These are phyloP conservation scores for Tetragonisca angustula DNA, from an alignment of 2,888 invertebrate species.

Conservation along the genomic window DNA sequence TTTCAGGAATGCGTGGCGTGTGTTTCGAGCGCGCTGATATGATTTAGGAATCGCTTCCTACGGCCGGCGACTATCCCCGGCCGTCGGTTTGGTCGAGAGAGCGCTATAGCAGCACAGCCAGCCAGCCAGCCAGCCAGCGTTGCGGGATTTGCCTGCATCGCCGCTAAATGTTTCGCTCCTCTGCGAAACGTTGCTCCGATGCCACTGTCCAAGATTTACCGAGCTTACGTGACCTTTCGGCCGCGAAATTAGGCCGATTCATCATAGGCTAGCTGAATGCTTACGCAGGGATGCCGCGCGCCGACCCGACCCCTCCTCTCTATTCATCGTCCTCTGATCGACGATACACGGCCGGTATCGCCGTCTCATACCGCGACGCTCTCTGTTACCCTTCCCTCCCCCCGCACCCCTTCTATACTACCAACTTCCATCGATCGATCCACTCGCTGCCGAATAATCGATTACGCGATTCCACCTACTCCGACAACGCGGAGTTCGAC, in stretches of 20 bases:
- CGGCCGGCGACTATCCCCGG: slow-evolving; percentile 27
- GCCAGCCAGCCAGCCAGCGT: not conserved
- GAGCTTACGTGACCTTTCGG: slow-evolving; percentile 78
- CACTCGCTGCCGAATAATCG: slow-evolving; percentile 12
- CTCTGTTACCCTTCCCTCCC: no score
- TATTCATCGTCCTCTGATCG: slow-evolving; percentile 60
- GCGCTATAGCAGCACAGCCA: not conserved
- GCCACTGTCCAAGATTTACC: slow-evolving; percentile 77
- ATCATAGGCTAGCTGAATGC: slow-evolving; percentile 74
- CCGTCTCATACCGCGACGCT: slow-evolving; percentile 29
- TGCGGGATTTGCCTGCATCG: slow-evolving; percentile 65
- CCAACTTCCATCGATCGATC: slow-evolving; percentile 48
- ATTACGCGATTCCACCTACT: not conserved
- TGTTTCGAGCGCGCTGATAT: slow-evolving; percentile 77
- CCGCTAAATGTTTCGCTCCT: slow-evolving; percentile 58
- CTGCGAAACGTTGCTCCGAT: slow-evolving; percentile 41
- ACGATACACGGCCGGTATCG: slow-evolving; percentile 45
- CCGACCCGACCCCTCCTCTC: slow-evolving; percentile 1
- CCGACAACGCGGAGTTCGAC: not conserved
- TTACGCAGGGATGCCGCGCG: slow-evolving; percentile 35
- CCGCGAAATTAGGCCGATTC: slow-evolving; percentile 81
- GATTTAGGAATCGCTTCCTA: slow-evolving; percentile 78
- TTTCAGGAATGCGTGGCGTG: slow-evolving; percentile 76
- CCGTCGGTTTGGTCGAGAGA: not conserved
- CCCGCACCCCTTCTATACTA: not conserved